Conservation (phyloP, 1,140 invertebrate species). For the Monomorium pharaonis region DNA sequence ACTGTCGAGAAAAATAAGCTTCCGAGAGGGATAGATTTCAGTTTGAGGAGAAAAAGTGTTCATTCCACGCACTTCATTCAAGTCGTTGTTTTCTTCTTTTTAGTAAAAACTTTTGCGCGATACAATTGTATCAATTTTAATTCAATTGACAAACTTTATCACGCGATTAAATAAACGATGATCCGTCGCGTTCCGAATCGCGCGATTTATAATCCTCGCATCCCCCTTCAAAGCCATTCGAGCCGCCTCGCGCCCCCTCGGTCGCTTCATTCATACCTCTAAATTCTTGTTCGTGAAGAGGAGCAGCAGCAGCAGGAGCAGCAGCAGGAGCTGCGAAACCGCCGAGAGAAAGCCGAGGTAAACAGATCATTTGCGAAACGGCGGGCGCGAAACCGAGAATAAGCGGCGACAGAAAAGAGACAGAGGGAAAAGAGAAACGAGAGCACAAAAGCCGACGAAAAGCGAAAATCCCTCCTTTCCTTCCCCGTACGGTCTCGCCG, state of each 20-base stretch:
- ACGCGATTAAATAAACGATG: not conserved
- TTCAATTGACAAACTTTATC: not conserved
- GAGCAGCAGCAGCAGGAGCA: not conserved
- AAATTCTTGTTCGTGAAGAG: not conserved
- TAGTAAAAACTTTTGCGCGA: not conserved
- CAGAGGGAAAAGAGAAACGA: not conserved
- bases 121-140: not conserved
- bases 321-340: not conserved
- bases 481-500: not conserved
- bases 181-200: not conserved
- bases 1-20: not conserved
- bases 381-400: conserved; percentile 31
- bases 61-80: not conserved
- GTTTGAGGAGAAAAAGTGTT: not conserved
- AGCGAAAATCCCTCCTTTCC: conserved; percentile 27
- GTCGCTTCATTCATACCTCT: conserved; percentile 5
- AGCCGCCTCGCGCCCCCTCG: not conserved
- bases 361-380: conserved; percentile 63
- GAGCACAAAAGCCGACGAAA: conserved; percentile 33
- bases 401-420: not conserved
- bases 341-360: not conserved
- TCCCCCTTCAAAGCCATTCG: not conserved
- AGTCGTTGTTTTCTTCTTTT: not conserved
- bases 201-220: not conserved
- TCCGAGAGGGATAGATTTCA: not conserved